Conservation (phyloP, 2,888 invertebrate species). For the Phymatocera aterrima region DNA sequence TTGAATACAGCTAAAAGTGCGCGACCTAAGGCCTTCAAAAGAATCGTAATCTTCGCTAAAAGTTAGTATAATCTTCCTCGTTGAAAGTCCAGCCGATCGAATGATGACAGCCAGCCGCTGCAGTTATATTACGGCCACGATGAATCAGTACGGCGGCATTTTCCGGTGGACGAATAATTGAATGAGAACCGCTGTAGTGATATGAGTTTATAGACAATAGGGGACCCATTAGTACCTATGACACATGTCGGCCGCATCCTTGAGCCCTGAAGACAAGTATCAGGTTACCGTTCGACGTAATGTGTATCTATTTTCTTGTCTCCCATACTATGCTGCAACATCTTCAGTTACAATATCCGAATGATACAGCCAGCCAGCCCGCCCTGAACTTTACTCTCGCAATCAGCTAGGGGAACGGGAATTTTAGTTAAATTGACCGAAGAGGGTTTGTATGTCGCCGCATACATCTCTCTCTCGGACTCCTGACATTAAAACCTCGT, state of each 20-base stretch:
- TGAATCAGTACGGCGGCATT: no score
- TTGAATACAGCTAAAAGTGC: no score
- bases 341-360: slow-evolving; percentile 20
- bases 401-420: background rate
- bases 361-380: background rate
- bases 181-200: slow-evolving; percentile 28
- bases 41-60: no score
- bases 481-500: background rate
- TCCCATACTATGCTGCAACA: slow-evolving; percentile 1
- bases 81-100: no score
- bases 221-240: slow-evolving; percentile 59
- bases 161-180: background rate
- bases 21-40: no score
- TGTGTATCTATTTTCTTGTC: slow-evolving; percentile 19
- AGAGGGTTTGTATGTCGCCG: background rate
- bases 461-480: background rate
- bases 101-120: no score
- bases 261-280: slow-evolving; percentile 17
- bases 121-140: no score
- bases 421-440: background rate
- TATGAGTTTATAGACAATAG: slow-evolving; percentile 46
- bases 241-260: slow-evolving; percentile 28
- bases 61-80: no score
- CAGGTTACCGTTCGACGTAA: slow-evolving; percentile 28
- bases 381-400: background rate